Evolutionary conservation across 1,140 invertebrate species (phyloP), one percentile per base, ranked within the genome.

Genomic region (Plodia interpunctella): DNA sequence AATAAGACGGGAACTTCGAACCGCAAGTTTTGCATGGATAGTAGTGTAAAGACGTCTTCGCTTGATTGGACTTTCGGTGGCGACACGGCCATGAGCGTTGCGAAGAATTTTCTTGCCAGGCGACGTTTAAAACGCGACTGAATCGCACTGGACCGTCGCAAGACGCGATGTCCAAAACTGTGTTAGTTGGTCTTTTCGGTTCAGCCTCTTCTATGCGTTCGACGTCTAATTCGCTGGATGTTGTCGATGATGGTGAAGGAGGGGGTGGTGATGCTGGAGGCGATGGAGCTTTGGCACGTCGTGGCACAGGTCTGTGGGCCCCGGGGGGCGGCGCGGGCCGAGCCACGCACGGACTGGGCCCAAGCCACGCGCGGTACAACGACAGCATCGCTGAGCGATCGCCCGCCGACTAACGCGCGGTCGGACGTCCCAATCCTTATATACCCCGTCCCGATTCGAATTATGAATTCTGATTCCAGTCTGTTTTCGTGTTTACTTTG

Each of bases 1-100:
- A 97, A 76, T 97, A 97, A 67, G 95, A 96, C 0, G 96, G 96
- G 77, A 97, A 97, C 88, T 97, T 97, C 76, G 93, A 95, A 19
- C 96, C 96, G 87, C 96, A 97, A 0, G 95, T 96, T 83, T 97
- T 97, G 88, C 96, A 97, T 0, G 96, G 96, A 87, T 97, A 97
- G 88, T 97, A 97, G 80, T 97, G 96, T 0, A 97, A 94, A 70
- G 97, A 95, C 77, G 96, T 91, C 68, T 96, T 94, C 17, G 51
- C 51, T 13, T 25, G 51, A 18, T 94, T 60, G 1, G 72, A 38
- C 63, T 85, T 85, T 67, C 90, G 72, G 69, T 83, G 76, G 70
- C 83, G 90, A 80, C 91, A 90, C 17, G 85, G 75, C 76, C 83
- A 91, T 78, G 88, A 88, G 10, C 87, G 80, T 35, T 90, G 91